Conservation (phyloP, 2,888 invertebrate species). For the Steinernema scapterisci region DNA sequence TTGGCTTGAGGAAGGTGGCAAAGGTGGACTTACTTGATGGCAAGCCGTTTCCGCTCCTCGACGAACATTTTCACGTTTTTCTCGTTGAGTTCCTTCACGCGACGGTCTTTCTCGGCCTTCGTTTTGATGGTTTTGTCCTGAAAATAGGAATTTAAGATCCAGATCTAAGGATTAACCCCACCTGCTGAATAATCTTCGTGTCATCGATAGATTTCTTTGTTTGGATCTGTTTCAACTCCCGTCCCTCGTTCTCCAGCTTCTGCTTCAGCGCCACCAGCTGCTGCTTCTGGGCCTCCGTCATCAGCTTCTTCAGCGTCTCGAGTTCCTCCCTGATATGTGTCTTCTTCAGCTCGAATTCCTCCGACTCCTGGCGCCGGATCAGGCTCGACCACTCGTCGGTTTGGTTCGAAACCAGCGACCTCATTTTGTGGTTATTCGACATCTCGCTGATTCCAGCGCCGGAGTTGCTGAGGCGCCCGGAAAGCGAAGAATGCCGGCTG, state of each 20-base stretch:
- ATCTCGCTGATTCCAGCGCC: slow-evolving; percentile 22
- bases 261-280: slow-evolving; percentile 58
- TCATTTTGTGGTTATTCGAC: slow-evolving; percentile 62
- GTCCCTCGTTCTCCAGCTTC: slow-evolving; percentile 76
- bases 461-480: slow-evolving; percentile 28
- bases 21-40: slow-evolving; percentile 50
- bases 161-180: slow-evolving; percentile 18
- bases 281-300: slow-evolving; percentile 80
- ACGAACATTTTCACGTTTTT: slow-evolving; percentile 72
- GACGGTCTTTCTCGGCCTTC: slow-evolving; percentile 87
- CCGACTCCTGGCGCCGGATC: slow-evolving; percentile 77
- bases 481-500: slow-evolving; percentile 40
- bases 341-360: slow-evolving; percentile 79
- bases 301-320: slow-evolving; percentile 76
- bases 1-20: neutral
- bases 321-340: slow-evolving; percentile 73
- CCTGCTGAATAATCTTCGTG: slow-evolving; percentile 81
- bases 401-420: slow-evolving; percentile 83
- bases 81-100: slow-evolving; percentile 86
- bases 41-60: slow-evolving; percentile 65
- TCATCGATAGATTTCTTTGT: slow-evolving; percentile 96
- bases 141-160: slow-evolving; percentile 70
- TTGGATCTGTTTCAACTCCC: slow-evolving; percentile 91
- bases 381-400: slow-evolving; percentile 92
- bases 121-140: slow-evolving; percentile 91